Base-by-base conservation (phyloP, 2,797 vertebrate genomes). In the Mus minutoides region DNA sequence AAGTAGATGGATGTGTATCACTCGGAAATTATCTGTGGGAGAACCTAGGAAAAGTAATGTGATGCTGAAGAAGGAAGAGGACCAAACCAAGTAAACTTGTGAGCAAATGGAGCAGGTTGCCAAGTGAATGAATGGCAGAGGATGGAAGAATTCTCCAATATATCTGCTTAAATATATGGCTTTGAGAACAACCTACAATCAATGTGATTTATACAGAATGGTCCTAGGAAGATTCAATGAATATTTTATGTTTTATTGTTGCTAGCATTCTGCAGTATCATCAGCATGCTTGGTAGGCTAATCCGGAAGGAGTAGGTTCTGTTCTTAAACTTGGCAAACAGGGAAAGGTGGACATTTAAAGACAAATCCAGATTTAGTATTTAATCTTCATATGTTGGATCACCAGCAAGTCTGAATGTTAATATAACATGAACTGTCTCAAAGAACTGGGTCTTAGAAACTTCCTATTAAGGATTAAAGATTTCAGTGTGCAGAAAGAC, bases 171-270 rank as follows among this genome's bases (percentile, higher is more conserved):
- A 43, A 37, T 34, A 46, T n/a, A 31, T 75, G 56, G 31, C 19
- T 77, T 92, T 83, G 37, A 83, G 37, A 60, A 60, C 24, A 26
- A 60, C 26, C n/a, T 43, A 29, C 22, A 43, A 60, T 60, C 56
- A 29, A 60, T 40, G 24, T 60, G 60, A 17, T 43, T 60, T 31
- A 60, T 60, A 60, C 37, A 83, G n/a, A 56, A 91, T 85, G 71
- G 31, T 29, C 43, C 14, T 73, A 80, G 62, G 78, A 88, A 94
- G 14, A 92, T 14, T 80, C 5, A 6, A 21, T 78, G 56, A 94
- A 24, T 83, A 46, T 78, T 94, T 60, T n/a, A 54, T 92, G 94
- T 80, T 60, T 73, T 80, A 60, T 83, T 19, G 56, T 92, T 79
- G 31, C 54, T 96, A 31, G 26, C 52, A 49, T 94, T 95, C 73